A percentile compares a stretch with the other conserved stretches of the same genome.
Conservation (phyloP, 2,113 vertebrate genomes). For the Macquaria australasica region DNA sequence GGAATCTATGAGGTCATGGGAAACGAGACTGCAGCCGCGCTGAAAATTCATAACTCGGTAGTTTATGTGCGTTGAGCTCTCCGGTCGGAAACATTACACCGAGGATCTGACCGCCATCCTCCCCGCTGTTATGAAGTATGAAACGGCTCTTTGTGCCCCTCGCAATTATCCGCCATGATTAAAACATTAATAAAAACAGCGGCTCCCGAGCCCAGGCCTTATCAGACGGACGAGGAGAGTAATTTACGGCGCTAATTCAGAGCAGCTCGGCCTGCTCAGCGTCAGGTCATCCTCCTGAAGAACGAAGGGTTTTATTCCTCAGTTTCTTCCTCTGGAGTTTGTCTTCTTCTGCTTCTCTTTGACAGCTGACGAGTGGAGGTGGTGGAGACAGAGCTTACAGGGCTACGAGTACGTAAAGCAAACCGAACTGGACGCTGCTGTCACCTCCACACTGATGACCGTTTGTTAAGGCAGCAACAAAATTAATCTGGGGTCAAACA, state of each 20-base stretch:
- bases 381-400: too few relatives aligned
- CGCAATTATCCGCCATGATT: slow-evolving; percentile 67
- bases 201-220: slow-evolving; percentile 31
- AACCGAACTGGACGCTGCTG: too few relatives aligned
- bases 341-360: slow-evolving; percentile 14
- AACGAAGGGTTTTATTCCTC: neutral
- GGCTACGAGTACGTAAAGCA: too few relatives aligned
- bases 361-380: slow-evolving; percentile 1
- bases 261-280: slow-evolving; percentile 16
- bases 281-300: neutral
- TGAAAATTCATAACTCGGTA: slow-evolving; percentile 63
- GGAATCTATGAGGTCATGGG: slow-evolving; percentile 85
- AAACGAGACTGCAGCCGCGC: slow-evolving; percentile 61
- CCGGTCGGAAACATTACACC: slow-evolving; percentile 59
- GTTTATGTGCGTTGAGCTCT: slow-evolving; percentile 38
- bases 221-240: slow-evolving; percentile 32
- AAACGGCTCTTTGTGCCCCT: slow-evolving; percentile 61
- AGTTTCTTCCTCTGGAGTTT: slow-evolving; percentile 34
- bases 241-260: slow-evolving; percentile 52
- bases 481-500: neutral
- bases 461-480: neutral
- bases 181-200: slow-evolving; percentile 69
- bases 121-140: slow-evolving; percentile 37
- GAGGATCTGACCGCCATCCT: slow-evolving; percentile 10
- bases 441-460: too few relatives aligned